Conservation (phyloP, 2,113 vertebrate species). For the Tragelaphus scriptus region DNA sequence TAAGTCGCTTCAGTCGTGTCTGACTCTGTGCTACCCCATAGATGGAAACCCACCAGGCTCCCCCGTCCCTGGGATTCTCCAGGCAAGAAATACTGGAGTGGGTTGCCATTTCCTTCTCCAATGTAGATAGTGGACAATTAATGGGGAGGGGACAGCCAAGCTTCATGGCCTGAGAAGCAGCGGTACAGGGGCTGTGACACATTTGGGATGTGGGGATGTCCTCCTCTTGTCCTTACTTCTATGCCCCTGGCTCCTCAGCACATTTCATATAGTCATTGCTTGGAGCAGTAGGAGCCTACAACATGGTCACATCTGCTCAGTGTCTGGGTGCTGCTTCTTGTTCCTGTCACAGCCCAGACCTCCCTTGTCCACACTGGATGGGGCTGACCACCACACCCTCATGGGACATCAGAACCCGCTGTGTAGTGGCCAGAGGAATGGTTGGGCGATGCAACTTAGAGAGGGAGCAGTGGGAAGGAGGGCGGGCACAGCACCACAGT, state of each 20-base stretch:
- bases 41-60: too few species aligned
- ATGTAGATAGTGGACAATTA: not conserved
- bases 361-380: not conserved
- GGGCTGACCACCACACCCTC: not conserved
- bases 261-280: not conserved
- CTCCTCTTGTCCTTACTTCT: not conserved
- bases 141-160: not conserved
- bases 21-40: too few species aligned
- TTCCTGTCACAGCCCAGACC: not conserved
- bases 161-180: not conserved
- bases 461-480: not conserved
- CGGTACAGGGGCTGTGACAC: not conserved
- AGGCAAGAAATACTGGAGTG: too few species aligned
- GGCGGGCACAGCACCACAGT: rapidly evolving
- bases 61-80: too few species aligned
- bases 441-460: not conserved
- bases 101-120: too few species aligned
- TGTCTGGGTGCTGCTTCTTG: not conserved
- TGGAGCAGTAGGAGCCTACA: not conserved
- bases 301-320: not conserved
- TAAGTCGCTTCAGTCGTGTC: too few species aligned
- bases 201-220: not conserved
- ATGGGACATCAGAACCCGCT: rapidly evolving
- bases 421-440: not conserved
- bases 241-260: too few species aligned